These are phyloP conservation scores for Rhinella marina DNA, from an alignment of 2,797 vertebrate species.

Conservation along the genomic window DNA sequence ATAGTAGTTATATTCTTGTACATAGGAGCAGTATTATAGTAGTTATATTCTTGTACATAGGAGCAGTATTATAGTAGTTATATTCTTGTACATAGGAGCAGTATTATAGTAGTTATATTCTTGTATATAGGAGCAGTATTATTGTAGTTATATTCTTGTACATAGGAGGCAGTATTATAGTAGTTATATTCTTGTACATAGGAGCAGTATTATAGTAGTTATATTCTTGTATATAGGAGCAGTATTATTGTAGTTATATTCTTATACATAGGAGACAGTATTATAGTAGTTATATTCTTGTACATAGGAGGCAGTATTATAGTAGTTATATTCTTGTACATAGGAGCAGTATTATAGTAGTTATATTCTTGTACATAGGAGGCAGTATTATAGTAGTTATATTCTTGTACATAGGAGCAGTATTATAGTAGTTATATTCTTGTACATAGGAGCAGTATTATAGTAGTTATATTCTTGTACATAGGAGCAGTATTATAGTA, in stretches of 20 bases:
- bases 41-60: not conserved
- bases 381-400: not conserved
- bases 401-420: not conserved
- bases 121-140: too few relatives aligned
- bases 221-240: not conserved
- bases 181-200: too few relatives aligned
- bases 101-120: too few relatives aligned
- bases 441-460: not conserved
- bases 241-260: conserved; percentile 4
- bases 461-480: conserved; percentile 13
- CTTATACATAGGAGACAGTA: not conserved
- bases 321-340: conserved; percentile 4
- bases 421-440: conserved; percentile 14
- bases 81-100: too few relatives aligned
- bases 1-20: too few relatives aligned
- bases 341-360: conserved; percentile 3
- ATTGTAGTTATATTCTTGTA: too few relatives aligned
- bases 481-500: conserved; percentile 2
- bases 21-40: not conserved
- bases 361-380: conserved; percentile 1
- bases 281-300: conserved; percentile 4
- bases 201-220: not conserved
- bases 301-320: not conserved
- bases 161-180: too few relatives aligned
- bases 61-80: too few relatives aligned